A percentile compares a stretch with the other conserved stretches of the same genome.
These are phyloP conservation scores for Spheniscus humboldti DNA, from an alignment of 2,797 vertebrate genomes.

Conservation along the genomic window DNA sequence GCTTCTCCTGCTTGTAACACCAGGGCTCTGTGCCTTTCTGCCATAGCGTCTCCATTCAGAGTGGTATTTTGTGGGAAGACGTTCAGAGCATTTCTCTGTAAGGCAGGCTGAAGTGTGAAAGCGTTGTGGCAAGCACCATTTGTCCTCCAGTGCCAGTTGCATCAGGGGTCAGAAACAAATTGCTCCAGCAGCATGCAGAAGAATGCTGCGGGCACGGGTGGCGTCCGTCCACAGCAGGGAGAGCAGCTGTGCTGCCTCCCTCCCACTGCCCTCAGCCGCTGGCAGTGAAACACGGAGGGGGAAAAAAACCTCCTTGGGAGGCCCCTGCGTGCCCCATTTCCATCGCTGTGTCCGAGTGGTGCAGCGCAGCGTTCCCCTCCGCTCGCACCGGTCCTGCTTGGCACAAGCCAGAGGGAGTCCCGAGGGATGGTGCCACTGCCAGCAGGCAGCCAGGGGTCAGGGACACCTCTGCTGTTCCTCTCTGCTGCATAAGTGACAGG, in stretches of 20 bases:
- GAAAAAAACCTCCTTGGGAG: not conserved
- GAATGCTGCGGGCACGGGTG: not conserved
- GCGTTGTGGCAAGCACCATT: fast-evolving
- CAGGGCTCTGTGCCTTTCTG: not conserved
- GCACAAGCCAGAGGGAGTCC: not conserved
- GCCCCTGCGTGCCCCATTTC: fast-evolving
- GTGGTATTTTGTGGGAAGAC: fast-evolving
- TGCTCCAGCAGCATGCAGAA: fast-evolving
- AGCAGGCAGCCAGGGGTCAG: not conserved
- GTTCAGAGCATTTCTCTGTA: fast-evolving
- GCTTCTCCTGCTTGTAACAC: not conserved
- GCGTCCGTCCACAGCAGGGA: fast-evolving
- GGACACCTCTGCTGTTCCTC: not conserved
- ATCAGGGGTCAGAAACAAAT: not conserved
- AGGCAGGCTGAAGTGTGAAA: not conserved
- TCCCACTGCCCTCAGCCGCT: not conserved
- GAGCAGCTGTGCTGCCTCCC: not conserved
- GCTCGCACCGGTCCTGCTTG: fast-evolving
- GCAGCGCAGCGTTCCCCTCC: not conserved
- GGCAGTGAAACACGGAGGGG: not conserved
- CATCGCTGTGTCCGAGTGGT: fast-evolving
- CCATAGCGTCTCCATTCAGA: fast-evolving
- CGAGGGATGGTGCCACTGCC: not conserved
- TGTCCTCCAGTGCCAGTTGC: fast-evolving
- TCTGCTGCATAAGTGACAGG: not conserved